Percentiles rank a stretch among this genome's conserved stretches.
These are phyloP conservation scores for Hyposmocoma kahamanoa DNA, from an alignment of 1,140 invertebrate species.

Conservation along the genomic window DNA sequence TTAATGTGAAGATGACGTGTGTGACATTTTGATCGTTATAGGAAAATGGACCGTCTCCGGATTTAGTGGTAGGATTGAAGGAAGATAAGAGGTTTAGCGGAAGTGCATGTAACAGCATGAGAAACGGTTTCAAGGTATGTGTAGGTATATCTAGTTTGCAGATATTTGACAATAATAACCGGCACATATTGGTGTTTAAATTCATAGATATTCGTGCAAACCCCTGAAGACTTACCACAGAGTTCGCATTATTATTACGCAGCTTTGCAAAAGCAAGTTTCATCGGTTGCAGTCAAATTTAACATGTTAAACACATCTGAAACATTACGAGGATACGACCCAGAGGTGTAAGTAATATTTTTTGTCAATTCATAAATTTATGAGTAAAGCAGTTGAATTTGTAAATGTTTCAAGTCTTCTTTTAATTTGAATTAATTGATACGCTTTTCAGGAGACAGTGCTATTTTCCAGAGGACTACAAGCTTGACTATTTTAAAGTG, in stretches of 20 bases:
- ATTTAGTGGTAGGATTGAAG: neutral
- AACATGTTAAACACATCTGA: slow-evolving; percentile 15
- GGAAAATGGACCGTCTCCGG: neutral
- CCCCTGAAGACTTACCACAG: slow-evolving; percentile 19
- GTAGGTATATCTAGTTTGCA: neutral
- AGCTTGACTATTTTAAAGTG: slow-evolving; percentile 72
- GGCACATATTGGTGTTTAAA: neutral
- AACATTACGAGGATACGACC: slow-evolving; percentile 10
- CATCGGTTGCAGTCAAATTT: slow-evolving; percentile 16
- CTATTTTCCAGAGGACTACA: slow-evolving; percentile 70
- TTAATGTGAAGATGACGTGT: too few relatives aligned
- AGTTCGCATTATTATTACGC: slow-evolving; percentile 20
- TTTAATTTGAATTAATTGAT: too few relatives aligned
- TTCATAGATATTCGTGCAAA: slow-evolving; percentile 17
- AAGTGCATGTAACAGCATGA: neutral
- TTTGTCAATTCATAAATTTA: too few relatives aligned
- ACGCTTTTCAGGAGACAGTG: slow-evolving; percentile 67
- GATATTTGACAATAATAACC: neutral
- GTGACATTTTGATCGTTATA: neutral
- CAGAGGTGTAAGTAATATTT: slow-evolving; percentile 54
- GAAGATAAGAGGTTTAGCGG: neutral
- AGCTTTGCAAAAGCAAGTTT: slow-evolving; percentile 8
- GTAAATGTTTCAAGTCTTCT: too few relatives aligned
- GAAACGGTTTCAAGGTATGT: neutral
- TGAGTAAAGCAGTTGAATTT: too few relatives aligned